These are phyloP conservation scores for Brachionus asplanchnoidis DNA, from an alignment of 1,140 invertebrate genomes.

Conservation along the genomic window DNA sequence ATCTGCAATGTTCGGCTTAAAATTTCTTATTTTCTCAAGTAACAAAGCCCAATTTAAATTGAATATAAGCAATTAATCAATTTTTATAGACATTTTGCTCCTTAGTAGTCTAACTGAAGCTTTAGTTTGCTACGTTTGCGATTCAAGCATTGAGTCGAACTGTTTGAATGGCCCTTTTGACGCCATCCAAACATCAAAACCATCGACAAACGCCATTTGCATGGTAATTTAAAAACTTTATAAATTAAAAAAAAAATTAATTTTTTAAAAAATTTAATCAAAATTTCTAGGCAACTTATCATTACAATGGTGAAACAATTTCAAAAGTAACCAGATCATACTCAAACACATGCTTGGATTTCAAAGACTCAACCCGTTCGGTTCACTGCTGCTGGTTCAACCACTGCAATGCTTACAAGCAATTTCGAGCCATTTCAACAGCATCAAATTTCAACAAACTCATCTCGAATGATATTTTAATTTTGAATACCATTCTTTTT, in stretches of 20 bases:
- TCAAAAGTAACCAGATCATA: neutral
- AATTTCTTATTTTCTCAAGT: neutral
- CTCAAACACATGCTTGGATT: neutral
- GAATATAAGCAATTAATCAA: neutral
- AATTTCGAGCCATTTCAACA: neutral
- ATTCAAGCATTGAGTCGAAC: neutral
- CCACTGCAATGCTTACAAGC: neutral
- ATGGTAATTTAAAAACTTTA: neutral
- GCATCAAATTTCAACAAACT: neutral
- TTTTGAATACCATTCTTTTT: neutral
- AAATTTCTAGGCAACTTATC: neutral
- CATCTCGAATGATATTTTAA: neutral
- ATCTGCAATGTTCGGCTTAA: neutral
- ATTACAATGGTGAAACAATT: neutral
- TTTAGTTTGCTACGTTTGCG: neutral
- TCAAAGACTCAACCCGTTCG: neutral
- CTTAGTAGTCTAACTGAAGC: neutral
- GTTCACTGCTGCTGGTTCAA: neutral
- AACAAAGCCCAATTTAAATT: neutral
- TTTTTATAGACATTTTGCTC: neutral
- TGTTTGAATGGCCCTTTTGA: conserved; percentile 1
- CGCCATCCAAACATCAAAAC: neutral
- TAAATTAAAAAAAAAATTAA: neutral
- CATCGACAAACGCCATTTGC: neutral
- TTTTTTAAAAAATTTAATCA: neutral